Evolutionary conservation across 2,888 invertebrate genomes (phyloP).

Genomic region (Ferrisia virgata): DNA sequence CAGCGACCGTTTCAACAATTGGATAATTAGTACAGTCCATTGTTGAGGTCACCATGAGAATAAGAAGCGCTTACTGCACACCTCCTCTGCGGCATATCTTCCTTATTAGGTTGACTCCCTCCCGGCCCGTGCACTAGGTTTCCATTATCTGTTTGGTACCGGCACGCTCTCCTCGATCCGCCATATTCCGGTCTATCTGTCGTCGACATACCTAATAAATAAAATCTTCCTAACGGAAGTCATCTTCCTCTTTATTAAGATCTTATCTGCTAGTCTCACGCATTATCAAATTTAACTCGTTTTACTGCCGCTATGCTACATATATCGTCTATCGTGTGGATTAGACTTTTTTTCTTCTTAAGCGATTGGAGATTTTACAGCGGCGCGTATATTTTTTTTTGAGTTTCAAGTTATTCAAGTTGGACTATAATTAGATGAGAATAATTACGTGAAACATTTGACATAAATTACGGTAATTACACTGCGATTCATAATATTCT

Average conservation of each 20-base stretch:
- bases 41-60: conserved; percentile 30
- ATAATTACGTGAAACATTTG: too few species aligned
- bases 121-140: background rate
- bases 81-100: background rate
- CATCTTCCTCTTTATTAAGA: conserved; percentile 35
- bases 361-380: background rate
- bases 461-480: too few species aligned
- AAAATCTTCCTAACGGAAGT: conserved; percentile 29
- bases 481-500: too few species aligned
- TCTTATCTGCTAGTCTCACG: conserved; percentile 17
- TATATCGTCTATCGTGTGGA: too few species aligned
- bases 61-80: conserved; percentile 22
- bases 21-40: conserved; percentile 28
- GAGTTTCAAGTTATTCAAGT: too few species aligned
- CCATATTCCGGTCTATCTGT: conserved; percentile 8
- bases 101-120: background rate
- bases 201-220: conserved; percentile 18
- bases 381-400: too few species aligned
- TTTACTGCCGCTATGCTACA: background rate
- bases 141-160: background rate
- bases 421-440: too few species aligned
- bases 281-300: conserved; percentile 14
- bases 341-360: background rate
- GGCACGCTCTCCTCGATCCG: conserved; percentile 1
- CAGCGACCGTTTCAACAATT: conserved; percentile 15